Evolutionary conservation across 2,797 vertebrate species (phyloP).

Genomic region (Mormyrus proboscirostris): DNA sequence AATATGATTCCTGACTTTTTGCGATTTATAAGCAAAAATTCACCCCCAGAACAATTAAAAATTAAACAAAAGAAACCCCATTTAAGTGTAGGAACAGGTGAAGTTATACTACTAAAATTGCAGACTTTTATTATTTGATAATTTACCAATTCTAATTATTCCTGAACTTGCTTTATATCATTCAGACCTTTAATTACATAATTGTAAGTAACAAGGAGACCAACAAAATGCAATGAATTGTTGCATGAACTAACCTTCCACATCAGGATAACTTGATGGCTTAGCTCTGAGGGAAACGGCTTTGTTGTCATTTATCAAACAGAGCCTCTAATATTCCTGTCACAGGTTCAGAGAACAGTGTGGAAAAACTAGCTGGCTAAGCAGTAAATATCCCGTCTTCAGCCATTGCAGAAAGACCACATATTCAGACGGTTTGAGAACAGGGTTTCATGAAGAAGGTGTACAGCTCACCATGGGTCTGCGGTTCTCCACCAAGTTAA

Average conservation of each 20-base stretch:
- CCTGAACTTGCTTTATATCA: background rate
- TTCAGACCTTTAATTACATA: background rate
- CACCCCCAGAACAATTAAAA: background rate
- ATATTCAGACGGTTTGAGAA: background rate
- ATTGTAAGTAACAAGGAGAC: background rate
- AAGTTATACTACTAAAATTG: background rate
- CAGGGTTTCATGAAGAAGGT: background rate
- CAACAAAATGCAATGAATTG: background rate
- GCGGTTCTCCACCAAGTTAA: constrained; percentile 87
- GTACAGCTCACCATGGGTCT: constrained; percentile 84
- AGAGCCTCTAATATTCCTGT: background rate
- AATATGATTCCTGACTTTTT: constrained; percentile 14
- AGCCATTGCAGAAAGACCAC: background rate
- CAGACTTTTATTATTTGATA: background rate
- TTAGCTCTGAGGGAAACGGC: background rate
- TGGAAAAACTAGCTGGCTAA: background rate
- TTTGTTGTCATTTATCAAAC: background rate
- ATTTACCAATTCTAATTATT: background rate
- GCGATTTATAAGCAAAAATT: background rate
- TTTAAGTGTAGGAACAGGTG: background rate
- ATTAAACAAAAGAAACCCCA: background rate
- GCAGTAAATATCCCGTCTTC: background rate
- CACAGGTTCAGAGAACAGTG: background rate
- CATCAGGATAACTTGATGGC: background rate
- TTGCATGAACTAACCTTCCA: background rate